Conservation (phyloP, 1,140 invertebrate species). For the Drosophila aff. region DNA sequence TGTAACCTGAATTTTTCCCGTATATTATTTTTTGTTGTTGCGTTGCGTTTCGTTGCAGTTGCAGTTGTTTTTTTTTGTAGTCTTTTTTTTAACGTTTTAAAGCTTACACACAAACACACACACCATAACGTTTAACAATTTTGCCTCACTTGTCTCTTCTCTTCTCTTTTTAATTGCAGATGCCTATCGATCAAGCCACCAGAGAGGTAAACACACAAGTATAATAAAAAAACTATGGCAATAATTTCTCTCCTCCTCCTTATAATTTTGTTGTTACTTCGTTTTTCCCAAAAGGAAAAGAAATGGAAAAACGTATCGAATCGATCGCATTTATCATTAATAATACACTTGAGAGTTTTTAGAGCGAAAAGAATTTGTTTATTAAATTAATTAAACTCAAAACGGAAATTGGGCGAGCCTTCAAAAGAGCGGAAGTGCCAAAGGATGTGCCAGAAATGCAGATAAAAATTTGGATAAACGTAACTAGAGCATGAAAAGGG, state of each 20-base stretch:
- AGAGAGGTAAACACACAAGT: constrained; percentile 87
- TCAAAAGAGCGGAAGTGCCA: constrained; percentile 23
- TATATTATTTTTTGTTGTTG: neutral
- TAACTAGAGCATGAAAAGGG: constrained; percentile 69
- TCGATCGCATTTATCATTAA: constrained; percentile 38
- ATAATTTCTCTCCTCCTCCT: constrained; percentile 57
- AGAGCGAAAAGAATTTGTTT: constrained; percentile 81
- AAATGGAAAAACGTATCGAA: constrained; percentile 30
- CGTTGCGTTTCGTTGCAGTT: constrained; percentile 21
- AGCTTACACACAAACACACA: constrained; percentile 55
- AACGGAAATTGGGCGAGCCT: constrained; percentile 63
- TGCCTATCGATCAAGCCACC: constrained; percentile 90
- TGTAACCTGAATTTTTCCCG: constrained; percentile 23
- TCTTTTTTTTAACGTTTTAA: constrained; percentile 35
- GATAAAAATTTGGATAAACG: neutral
- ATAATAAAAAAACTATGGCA: constrained; percentile 81
- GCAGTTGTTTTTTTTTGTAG: constrained; percentile 12
- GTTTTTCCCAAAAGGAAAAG: constrained; percentile 19
- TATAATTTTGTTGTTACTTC: constrained; percentile 13
- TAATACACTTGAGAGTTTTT: constrained; percentile 82
- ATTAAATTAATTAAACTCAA: constrained; percentile 73
- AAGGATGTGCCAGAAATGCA: constrained; percentile 33
- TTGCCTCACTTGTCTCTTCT: constrained; percentile 85
- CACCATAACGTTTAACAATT: constrained; percentile 64
- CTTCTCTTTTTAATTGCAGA: constrained; percentile 87